Evolutionary conservation across 2,113 vertebrate species (phyloP).

Genomic region (Uria aalge): DNA sequence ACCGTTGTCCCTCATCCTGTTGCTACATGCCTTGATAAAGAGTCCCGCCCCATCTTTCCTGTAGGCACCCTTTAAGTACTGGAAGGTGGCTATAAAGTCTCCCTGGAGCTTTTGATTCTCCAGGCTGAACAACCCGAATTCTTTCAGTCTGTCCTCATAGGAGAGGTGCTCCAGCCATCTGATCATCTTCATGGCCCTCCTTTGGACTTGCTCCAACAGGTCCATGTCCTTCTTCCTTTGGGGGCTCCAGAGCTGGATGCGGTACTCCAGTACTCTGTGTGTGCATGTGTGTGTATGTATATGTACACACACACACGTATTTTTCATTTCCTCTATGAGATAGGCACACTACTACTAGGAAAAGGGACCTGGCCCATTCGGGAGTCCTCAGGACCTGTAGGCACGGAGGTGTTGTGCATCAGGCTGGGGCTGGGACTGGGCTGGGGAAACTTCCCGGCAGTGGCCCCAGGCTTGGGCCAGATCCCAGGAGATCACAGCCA

Average conservation of each 20-base stretch:
- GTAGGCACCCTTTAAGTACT: background rate
- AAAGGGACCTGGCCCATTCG: background rate
- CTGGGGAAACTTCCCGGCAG: background rate
- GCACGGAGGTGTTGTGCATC: rapidly evolving
- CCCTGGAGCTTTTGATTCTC: background rate
- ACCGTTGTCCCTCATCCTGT: background rate
- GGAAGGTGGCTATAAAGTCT: background rate
- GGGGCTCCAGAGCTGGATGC: background rate
- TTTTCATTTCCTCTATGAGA: background rate
- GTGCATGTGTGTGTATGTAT: no score
- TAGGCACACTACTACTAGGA: background rate
- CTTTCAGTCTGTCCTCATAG: background rate
- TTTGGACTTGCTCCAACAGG: background rate
- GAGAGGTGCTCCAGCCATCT: background rate
- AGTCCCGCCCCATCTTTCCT: background rate
- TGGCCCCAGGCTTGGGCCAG: background rate
- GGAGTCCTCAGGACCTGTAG: background rate
- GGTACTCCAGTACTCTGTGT: background rate
- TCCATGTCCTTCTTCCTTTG: background rate
- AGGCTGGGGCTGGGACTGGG: background rate
- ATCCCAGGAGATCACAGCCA: background rate
- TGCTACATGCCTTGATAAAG: background rate
- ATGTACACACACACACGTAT: rapidly evolving
- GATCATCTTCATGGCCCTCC: background rate
- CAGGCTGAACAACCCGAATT: background rate